Conservation (phyloP, 2,888 invertebrate species). For the Chrysomela aeneicollis region DNA sequence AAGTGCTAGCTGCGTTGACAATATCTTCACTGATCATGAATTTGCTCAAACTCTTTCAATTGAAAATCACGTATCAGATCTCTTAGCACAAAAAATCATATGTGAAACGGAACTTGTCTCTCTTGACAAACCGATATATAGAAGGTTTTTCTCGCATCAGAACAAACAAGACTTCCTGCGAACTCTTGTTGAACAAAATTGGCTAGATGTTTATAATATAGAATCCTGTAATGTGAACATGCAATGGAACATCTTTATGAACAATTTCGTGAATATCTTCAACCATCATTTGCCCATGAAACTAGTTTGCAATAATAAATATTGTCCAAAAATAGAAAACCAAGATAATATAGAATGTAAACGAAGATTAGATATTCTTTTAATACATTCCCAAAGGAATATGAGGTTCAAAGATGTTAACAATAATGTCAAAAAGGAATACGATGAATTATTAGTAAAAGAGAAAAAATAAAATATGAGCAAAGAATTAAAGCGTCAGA, state of each 20-base stretch:
- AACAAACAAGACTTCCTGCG: background rate
- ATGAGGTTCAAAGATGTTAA: too few species aligned
- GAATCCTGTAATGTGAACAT: background rate
- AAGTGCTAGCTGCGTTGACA: background rate
- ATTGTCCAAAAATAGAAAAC: too few species aligned
- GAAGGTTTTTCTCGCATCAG: background rate
- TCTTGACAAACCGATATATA: background rate
- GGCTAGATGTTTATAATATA: background rate
- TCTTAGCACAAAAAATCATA: background rate
- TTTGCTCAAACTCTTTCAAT: background rate
- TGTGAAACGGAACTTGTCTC: background rate
- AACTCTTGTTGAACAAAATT: background rate
- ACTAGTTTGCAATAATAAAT: background rate
- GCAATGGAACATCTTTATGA: constrained; percentile 8
- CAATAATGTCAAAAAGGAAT: background rate
- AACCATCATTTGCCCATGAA: background rate
- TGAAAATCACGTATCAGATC: background rate
- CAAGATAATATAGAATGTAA: too few species aligned
- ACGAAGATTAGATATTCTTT: background rate
- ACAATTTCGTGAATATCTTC: background rate
- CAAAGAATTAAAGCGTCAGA: background rate
- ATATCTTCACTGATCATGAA: background rate
- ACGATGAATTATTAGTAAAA: background rate
- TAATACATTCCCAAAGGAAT: background rate
- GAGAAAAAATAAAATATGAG: background rate